These are phyloP conservation scores for Callospermophilus lateralis DNA, from an alignment of 2,113 vertebrate species.

Conservation along the genomic window DNA sequence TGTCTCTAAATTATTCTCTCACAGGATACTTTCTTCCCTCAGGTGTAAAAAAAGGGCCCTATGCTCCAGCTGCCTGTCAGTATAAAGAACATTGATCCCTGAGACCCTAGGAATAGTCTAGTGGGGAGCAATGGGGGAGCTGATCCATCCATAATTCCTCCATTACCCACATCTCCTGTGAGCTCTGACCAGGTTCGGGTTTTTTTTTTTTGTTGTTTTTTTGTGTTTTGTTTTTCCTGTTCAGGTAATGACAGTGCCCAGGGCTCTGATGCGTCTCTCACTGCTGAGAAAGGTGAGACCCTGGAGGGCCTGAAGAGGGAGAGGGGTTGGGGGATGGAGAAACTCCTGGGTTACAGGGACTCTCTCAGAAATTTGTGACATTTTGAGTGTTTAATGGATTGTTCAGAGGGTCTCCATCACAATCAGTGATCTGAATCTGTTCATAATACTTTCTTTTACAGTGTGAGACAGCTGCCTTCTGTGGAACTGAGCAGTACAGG, in stretches of 20 bases:
- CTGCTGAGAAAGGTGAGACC: not conserved
- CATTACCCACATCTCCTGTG: too few species aligned
- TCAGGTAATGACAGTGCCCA: not conserved
- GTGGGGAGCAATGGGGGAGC: rapidly evolving
- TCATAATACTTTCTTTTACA: rapidly evolving
- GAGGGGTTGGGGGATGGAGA: too few species aligned
- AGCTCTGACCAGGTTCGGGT: not conserved
- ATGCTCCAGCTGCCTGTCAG: not conserved
- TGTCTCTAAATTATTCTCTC: not conserved
- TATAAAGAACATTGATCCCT: not conserved
- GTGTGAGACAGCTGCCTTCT: not conserved
- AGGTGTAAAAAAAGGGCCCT: not conserved
- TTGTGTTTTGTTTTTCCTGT: too few species aligned
- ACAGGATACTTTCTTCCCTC: not conserved
- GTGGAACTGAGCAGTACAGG: not conserved
- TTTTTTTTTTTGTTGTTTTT: too few species aligned
- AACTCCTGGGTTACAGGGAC: not conserved
- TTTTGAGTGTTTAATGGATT: rapidly evolving
- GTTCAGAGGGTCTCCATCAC: not conserved
- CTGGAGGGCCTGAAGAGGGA: not conserved
- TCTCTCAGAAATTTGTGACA: not conserved
- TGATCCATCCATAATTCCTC: not conserved
- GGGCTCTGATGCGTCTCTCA: too few species aligned
- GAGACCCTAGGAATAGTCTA: not conserved
- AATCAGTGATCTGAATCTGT: not conserved